Base-by-base conservation (phyloP, 2,113 vertebrate genomes). In the Ovis canadensis region DNA sequence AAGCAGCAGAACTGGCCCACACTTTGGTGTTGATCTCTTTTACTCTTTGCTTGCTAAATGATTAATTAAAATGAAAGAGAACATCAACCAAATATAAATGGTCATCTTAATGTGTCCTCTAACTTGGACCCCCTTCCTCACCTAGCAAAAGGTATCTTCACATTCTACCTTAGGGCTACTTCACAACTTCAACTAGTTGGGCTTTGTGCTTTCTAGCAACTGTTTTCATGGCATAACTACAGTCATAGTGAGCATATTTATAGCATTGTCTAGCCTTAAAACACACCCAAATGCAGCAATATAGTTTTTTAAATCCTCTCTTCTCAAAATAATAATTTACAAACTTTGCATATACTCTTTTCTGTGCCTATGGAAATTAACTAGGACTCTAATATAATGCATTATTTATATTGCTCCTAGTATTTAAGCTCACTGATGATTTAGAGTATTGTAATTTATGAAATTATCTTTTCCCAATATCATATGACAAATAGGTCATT, bases 391-490 rank as follows among this genome's bases (percentile, higher is more conserved):
- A 90, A 60, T 90, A 40, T 87, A 95, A 95, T 83, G 92, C 33
- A 90, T 97, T 98, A 90, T 95, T 96, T 97, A 90, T 95, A 92
- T 78, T 78, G 19, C 31, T 94, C 29, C 59, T 83, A 57, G 48
- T 92, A 96, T 54, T 95, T 95, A 95, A 97, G 33, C 59, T 85
- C 80, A 86, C n/a, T 85, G 88, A 67, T 91, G 67, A 52, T 86
- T 91, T 94, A 94, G 55, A 96, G 55, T 59, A 25, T 43, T 87
- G 19, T 83, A 93, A 94, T 97, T 94, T 96, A 94, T 80, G 95
- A 97, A 96, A 96, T 93, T 96, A 96, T 98, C 82, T 94, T 83
- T 67, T 85, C 5, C 48, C 64, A 90, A 82, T 89, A 88, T 90
- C 31, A 9, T 40, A 52, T 89, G 78, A 97, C 67, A 94, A 89